These are phyloP conservation scores for Epinotia bilunana DNA, from an alignment of 2,888 invertebrate genomes.

Conservation along the genomic window DNA sequence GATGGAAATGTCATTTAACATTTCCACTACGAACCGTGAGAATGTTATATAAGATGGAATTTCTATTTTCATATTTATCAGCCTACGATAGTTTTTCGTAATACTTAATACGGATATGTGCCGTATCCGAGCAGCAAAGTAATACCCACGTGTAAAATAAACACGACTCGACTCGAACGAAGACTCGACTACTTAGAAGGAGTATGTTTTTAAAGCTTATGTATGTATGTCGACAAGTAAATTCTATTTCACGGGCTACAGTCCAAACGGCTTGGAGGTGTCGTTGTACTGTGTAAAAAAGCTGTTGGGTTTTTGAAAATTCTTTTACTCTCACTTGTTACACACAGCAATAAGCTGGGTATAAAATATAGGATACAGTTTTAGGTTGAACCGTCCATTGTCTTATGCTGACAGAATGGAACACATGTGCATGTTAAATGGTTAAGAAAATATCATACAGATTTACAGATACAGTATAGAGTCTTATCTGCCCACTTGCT, in stretches of 20 bases:
- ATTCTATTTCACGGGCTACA: too few relatives aligned
- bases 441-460: too few relatives aligned
- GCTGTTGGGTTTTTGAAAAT: too few relatives aligned
- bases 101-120: constrained; percentile 4
- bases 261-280: too few relatives aligned
- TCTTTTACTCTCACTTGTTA: too few relatives aligned
- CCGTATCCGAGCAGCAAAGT: too few relatives aligned
- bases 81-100: not conserved
- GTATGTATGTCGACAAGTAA: too few relatives aligned
- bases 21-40: constrained; percentile 52
- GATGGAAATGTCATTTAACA: constrained; percentile 52
- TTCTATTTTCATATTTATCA: constrained; percentile 2
- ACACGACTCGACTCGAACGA: too few relatives aligned
- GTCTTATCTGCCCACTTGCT: not conserved
- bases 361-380: not conserved
- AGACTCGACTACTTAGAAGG: too few relatives aligned
- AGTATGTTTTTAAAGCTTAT: too few relatives aligned
- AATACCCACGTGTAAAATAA: too few relatives aligned
- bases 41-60: constrained; percentile 45
- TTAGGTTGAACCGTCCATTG: not conserved
- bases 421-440: not conserved
- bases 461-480: not conserved
- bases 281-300: too few relatives aligned
- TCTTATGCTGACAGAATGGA: not conserved
- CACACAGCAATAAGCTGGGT: not conserved